Evolutionary conservation across 1,140 invertebrate species (phyloP).

Genomic region (Stegodyphus dumicola): DNA sequence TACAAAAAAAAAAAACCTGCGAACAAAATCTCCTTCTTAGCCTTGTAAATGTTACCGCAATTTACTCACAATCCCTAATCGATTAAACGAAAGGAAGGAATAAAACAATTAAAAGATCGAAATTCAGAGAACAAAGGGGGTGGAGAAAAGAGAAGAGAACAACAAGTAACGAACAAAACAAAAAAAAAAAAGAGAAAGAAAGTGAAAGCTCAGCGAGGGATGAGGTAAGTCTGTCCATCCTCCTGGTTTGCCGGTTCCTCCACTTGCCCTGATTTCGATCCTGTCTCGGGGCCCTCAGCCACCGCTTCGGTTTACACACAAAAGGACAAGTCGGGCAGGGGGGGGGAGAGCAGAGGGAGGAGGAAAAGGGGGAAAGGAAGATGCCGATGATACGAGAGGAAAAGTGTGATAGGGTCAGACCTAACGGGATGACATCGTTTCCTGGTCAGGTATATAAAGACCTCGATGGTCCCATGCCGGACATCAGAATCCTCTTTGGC

Average conservation of each 20-base stretch:
- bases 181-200: not conserved
- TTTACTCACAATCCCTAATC: no score
- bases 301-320: constrained; percentile 31
- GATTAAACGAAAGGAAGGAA: no score
- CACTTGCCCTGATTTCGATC: constrained; percentile 45
- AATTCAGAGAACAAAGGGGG: not conserved
- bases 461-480: constrained; percentile 29
- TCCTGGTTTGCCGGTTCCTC: constrained; percentile 18
- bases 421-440: constrained; percentile 42
- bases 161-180: not conserved
- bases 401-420: constrained; percentile 43
- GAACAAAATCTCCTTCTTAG: no score
- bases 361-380: not conserved
- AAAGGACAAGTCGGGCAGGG: constrained; percentile 3
- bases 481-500: constrained; percentile 39
- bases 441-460: constrained; percentile 28
- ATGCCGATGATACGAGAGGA: not conserved
- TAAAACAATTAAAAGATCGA: no score
- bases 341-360: no score
- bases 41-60: no score
- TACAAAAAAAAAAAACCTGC: no score
- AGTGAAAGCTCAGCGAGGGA: constrained; percentile 14
- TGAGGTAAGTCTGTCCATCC: constrained; percentile 37
- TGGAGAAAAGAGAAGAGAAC: not conserved
- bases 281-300: not conserved